phyloP scores from a whole-genome alignment of 2,797 vertebrate species.

The Acomys russatus region DNA sequence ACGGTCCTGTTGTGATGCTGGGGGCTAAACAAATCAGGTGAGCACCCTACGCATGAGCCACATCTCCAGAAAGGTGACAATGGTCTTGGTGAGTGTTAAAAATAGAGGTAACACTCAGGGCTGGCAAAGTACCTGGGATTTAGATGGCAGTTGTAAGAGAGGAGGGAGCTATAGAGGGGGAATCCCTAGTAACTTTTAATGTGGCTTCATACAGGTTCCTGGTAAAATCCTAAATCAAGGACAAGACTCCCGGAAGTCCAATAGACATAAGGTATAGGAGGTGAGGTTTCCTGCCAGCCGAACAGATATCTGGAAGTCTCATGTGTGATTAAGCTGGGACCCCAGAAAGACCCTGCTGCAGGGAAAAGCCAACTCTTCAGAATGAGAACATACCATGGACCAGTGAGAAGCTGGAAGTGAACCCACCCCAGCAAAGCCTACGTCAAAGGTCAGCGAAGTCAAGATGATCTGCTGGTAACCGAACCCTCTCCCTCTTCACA shows the following conservation, averaged over 20 bases:
- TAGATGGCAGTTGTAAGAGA: not conserved
- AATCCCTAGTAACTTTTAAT: not conserved
- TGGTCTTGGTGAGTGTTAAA: not conserved
- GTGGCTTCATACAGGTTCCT: constrained; percentile 13
- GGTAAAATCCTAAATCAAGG: constrained; percentile 13
- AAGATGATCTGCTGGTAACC: not conserved
- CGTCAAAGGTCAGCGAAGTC: not conserved
- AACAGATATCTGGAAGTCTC: constrained; percentile 4
- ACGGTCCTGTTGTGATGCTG: not conserved
- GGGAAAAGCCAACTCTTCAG: not conserved
- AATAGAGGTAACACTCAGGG: not conserved
- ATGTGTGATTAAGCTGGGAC: not conserved
- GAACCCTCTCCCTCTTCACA: not conserved
- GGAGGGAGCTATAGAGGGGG: not conserved
- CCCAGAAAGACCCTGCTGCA: not conserved
- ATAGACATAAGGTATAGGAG: not conserved
- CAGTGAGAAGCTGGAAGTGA: not conserved
- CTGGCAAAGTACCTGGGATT: not conserved
- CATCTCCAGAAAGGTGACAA: not conserved
- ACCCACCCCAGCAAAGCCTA: not conserved
- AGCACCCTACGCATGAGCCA: not conserved
- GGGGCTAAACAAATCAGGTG: not conserved
- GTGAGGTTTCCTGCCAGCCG: not conserved
- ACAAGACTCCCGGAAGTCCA: not conserved
- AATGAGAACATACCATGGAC: not conserved